Evolutionary conservation across 2,888 invertebrate genomes (phyloP).

Genomic region (Charanyca ferruginea): DNA sequence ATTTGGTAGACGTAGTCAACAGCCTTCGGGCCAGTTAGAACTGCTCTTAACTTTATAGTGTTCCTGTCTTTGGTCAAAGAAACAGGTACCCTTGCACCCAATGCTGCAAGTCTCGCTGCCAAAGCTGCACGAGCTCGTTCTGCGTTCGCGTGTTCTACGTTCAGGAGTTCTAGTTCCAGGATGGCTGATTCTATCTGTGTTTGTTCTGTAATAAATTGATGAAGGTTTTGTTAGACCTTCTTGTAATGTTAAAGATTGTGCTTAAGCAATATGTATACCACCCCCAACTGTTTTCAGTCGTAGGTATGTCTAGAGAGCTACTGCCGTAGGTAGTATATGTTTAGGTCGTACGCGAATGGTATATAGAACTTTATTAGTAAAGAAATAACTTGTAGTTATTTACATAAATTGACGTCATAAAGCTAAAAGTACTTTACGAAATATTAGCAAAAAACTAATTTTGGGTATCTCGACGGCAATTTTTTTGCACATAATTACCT

Average conservation of each 20-base stretch:
- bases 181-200: slow-evolving; percentile 95
- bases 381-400: no score
- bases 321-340: no score
- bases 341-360: no score
- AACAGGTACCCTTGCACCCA: slow-evolving; percentile 82
- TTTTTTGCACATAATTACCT: no score
- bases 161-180: slow-evolving; percentile 94
- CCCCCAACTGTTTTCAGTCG: neutral
- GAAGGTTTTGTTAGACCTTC: neutral
- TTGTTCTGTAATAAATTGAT: slow-evolving; percentile 83
- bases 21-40: slow-evolving; percentile 93
- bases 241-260: neutral
- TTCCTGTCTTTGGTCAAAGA: slow-evolving; percentile 82
- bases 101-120: slow-evolving; percentile 70
- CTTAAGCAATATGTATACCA: no score
- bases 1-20: slow-evolving; percentile 95
- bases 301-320: neutral
- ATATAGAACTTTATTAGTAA: no score
- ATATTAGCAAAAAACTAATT: no score
- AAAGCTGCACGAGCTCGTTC: slow-evolving; percentile 89
- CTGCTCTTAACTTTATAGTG: slow-evolving; percentile 91
- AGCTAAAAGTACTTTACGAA: no score
- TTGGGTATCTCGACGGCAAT: no score
- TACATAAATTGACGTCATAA: no score
- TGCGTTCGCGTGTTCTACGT: slow-evolving; percentile 89